Conservation (phyloP, 2,797 vertebrate genomes). For the Otolemur crassicaudatus region DNA sequence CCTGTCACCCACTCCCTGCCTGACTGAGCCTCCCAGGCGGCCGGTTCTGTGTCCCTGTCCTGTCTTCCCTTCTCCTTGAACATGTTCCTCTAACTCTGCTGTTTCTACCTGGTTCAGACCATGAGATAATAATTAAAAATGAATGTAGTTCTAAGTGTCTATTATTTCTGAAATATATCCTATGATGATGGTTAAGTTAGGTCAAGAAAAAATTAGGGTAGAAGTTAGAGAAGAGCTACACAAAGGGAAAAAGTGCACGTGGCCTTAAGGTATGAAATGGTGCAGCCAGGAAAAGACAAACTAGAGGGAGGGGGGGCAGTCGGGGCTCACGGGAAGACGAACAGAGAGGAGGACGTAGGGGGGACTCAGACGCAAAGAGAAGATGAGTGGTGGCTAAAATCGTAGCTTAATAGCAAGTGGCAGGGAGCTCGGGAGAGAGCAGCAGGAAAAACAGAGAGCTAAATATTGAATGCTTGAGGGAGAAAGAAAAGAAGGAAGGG, state of each 20-base stretch:
- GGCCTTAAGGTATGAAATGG: background rate
- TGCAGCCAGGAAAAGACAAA: background rate
- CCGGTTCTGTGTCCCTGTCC: conserved; percentile 14
- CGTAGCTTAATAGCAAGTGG: background rate
- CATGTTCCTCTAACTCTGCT: background rate
- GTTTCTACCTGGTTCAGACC: conserved; percentile 24
- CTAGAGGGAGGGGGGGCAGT: background rate
- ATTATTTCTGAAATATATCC: conserved; percentile 40
- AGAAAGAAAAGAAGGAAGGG: conserved; percentile 19
- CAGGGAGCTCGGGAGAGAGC: background rate
- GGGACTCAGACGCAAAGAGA: background rate
- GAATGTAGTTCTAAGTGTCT: background rate
- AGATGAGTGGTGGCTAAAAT: background rate
- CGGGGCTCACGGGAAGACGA: background rate
- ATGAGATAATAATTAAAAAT: conserved; percentile 59
- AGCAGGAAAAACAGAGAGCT: background rate
- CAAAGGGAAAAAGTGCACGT: background rate
- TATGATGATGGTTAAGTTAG: conserved; percentile 23
- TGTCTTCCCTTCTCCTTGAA: conserved; percentile 11
- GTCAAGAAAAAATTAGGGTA: background rate
- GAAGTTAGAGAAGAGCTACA: conserved; percentile 8
- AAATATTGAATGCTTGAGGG: background rate
- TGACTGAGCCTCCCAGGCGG: background rate
- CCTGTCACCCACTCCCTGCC: background rate
- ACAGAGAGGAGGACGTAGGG: background rate